A percentile compares a stretch with the other conserved stretches of the same genome.
Conservation (phyloP, 2,888 invertebrate species). For the Agrotis clavis region DNA sequence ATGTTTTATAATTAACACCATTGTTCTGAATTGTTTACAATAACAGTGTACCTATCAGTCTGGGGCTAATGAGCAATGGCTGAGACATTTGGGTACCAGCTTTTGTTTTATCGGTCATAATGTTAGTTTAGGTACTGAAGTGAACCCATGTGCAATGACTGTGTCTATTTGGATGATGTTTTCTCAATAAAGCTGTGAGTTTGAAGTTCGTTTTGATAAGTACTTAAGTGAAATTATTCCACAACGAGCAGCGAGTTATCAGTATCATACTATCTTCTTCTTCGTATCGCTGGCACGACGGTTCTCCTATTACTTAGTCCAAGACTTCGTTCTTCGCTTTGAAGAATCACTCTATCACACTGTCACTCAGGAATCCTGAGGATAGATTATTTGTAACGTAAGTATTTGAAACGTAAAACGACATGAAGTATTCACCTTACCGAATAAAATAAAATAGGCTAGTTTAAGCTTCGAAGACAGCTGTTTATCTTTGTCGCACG, state of each 20-base stretch:
- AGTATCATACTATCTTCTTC: too few species aligned
- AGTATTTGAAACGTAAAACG: too few species aligned
- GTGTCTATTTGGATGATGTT: constrained; percentile 11
- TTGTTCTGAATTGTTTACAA: constrained; percentile 73
- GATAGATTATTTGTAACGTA: too few species aligned
- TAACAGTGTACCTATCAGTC: constrained; percentile 59
- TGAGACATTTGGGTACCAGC: constrained; percentile 12
- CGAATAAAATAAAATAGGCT: too few species aligned
- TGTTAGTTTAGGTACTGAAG: constrained; percentile 1
- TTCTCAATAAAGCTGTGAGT: constrained; percentile 24
- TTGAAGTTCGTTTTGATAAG: neutral
- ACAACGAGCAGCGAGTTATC: neutral
- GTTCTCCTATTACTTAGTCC: too few species aligned
- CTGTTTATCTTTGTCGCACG: too few species aligned
- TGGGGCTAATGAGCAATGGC: constrained; percentile 7
- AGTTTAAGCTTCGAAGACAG: neutral
- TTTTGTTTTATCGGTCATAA: constrained; percentile 21
- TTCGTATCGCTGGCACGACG: too few species aligned
- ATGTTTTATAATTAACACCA: constrained; percentile 72
- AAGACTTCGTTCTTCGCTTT: too few species aligned
- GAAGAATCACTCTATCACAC: too few species aligned
- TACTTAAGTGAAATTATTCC: neutral
- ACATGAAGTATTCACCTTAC: too few species aligned
- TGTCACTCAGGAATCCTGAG: neutral
- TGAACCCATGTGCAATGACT: constrained; percentile 10